A percentile compares a stretch with the other conserved stretches of the same genome.
phyloP scores from a whole-genome alignment of 2,797 vertebrate genomes.

The Glossophaga mutica region DNA sequence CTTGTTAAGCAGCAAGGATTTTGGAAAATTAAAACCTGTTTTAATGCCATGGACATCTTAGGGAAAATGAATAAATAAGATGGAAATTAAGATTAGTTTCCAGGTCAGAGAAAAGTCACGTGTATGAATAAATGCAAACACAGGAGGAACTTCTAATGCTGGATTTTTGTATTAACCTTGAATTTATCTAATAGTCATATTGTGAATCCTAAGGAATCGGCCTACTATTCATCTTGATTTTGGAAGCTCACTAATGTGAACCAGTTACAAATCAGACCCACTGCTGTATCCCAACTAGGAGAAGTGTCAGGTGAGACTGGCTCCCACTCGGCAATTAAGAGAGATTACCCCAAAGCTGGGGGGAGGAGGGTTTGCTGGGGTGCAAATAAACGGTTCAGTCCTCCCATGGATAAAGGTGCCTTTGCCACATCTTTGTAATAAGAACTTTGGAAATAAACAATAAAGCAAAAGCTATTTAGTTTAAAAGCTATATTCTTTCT shows the following conservation, averaged over 20 bases:
- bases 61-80: background rate
- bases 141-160: background rate
- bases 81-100: background rate
- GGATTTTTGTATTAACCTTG: background rate
- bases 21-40: background rate
- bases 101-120: background rate
- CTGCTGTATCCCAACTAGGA: background rate
- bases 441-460: conserved; percentile 48
- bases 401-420: background rate
- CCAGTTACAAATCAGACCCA: conserved; percentile 6
- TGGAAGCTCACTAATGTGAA: conserved; percentile 13
- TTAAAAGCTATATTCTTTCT: conserved; percentile 46
- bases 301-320: background rate
- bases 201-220: conserved; percentile 9
- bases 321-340: background rate
- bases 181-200: background rate
- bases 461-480: conserved; percentile 26
- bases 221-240: conserved; percentile 45
- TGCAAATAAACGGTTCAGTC: background rate
- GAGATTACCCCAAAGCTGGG: background rate
- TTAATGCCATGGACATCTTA: background rate
- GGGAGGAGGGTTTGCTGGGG: background rate
- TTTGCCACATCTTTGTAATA: conserved; percentile 43
- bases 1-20: background rate
- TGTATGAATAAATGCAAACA: background rate